Evolutionary conservation across 2,888 invertebrate genomes (phyloP), one percentile per base, ranked within the genome.

Genomic region (Ommatoiulus sabulosus): DNA sequence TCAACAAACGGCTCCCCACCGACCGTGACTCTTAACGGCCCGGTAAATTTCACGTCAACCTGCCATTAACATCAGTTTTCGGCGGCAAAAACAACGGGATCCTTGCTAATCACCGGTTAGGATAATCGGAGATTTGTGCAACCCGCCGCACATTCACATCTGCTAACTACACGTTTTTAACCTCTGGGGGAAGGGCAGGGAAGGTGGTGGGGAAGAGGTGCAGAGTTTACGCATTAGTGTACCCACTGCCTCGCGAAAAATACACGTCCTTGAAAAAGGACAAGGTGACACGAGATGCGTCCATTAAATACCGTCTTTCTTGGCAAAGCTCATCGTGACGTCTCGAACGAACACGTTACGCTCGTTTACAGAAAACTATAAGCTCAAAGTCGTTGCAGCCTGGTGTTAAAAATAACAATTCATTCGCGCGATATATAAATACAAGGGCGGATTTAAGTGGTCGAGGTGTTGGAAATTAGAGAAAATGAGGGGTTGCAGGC

Each of bases 361-460:
- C 3, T 20, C 63, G 63, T n/a, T 63, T 3, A n/a, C 63, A 17
- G 20, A 63, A 17, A 63, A 3, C 63, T 52, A 46, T n/a, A 63
- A 63, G 63, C 12, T 63, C 3, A 63, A 63, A 63, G n/a, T 63
- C 63, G n/a, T 63, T 63, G 20, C 63, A 63, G n/a, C 63, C n/a
- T 63, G 63, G 2, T 63, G 63, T 63, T 63, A 63, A 63, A 63
- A 63, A 63, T 63, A 63, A 63, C 63, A 63, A n/a, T 63, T 63
- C n/a, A 20, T 17, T 63, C n/a, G 3, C n/a, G n/a, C 63, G 63
- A n/a, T n/a, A n/a, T n/a, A n/a, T 63, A 63, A 63, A 17, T 63
- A n/a, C 20, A n/a, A n/a, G 20, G 5, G 63, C 72, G 72, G 7
- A 72, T 24, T 20, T 24, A 72, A 20, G 72, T 3, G 8, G 72